Percentiles rank a stretch among this genome's conserved stretches.
These are phyloP conservation scores for Poeciliopsis prolifica DNA, from an alignment of 2,113 vertebrate genomes.

Conservation along the genomic window DNA sequence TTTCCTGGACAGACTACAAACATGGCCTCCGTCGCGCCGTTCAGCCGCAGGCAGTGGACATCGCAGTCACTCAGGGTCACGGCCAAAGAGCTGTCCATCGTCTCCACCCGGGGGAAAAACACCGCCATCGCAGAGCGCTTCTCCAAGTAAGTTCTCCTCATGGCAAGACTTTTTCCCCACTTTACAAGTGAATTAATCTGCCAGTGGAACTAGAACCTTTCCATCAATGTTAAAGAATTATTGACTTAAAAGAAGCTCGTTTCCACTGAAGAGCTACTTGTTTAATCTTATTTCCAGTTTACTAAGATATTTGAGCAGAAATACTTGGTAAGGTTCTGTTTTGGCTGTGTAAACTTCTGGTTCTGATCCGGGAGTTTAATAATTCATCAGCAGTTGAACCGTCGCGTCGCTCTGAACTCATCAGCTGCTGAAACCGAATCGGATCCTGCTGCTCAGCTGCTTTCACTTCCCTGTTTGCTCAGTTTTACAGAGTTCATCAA, in stretches of 20 bases:
- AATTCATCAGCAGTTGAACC: conserved; percentile 44
- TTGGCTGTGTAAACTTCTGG: not conserved
- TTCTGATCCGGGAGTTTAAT: conserved; percentile 21
- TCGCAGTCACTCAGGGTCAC: conserved; percentile 92
- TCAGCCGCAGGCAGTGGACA: conserved; percentile 87
- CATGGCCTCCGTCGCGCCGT: conserved; percentile 87
- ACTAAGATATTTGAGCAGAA: no score
- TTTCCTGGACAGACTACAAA: conserved; percentile 15
- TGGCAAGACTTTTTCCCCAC: no score
- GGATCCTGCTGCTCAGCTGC: conserved; percentile 13
- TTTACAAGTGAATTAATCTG: no score
- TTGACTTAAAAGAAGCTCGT: no score
- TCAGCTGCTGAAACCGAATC: not conserved
- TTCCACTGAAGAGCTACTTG: no score
- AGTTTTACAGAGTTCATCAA: not conserved
- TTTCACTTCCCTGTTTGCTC: conserved; percentile 3
- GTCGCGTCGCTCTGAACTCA: conserved; percentile 1
- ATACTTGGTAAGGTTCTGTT: no score
- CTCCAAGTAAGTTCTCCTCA: conserved; percentile 84
- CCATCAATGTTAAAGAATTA: no score
- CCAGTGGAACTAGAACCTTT: no score
- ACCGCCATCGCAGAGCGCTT: conserved; percentile 88
- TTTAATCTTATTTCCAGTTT: no score
- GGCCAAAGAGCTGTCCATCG: conserved; percentile 91
- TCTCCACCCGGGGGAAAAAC: conserved; percentile 85